Evolutionary conservation across 2,888 invertebrate genomes (phyloP).

Genomic region (Leptodirus hochenwartii): DNA sequence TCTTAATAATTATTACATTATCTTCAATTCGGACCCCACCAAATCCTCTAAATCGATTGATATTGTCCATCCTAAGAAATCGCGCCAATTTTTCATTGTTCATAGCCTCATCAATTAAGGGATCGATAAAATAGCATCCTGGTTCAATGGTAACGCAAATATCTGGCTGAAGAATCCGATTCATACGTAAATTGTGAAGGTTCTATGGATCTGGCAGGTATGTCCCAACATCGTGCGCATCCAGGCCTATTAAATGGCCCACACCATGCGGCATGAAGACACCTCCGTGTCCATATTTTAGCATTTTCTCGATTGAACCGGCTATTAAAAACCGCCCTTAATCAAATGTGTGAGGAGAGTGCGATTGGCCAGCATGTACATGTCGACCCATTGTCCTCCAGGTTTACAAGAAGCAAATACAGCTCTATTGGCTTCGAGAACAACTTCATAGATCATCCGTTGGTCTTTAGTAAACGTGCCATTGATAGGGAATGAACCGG

Average conservation of each 20-base stretch:
- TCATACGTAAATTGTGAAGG: slow-evolving; percentile 61
- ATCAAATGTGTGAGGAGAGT: slow-evolving; percentile 57
- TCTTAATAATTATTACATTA: slow-evolving; percentile 72
- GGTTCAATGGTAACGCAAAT: slow-evolving; percentile 96
- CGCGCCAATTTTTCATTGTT: slow-evolving; percentile 46
- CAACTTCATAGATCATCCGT: slow-evolving; percentile 76
- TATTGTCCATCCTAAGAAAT: slow-evolving; percentile 56
- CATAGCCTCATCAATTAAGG: slow-evolving; percentile 60
- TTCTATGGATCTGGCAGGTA: slow-evolving; percentile 61
- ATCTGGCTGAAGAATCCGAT: slow-evolving; percentile 49
- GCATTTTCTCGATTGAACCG: slow-evolving; percentile 56
- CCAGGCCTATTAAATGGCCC: slow-evolving; percentile 86
- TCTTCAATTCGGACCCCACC: slow-evolving; percentile 97
- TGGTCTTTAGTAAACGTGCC: slow-evolving; percentile 88
- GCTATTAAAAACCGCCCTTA: slow-evolving; percentile 53
- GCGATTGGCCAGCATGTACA: slow-evolving; percentile 74
- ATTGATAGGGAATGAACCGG: slow-evolving; percentile 85
- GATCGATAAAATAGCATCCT: slow-evolving; percentile 88
- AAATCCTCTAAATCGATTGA: slow-evolving; percentile 60
- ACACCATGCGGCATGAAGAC: slow-evolving; percentile 93
- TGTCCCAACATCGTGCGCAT: slow-evolving; percentile 96
- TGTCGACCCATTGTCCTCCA: slow-evolving; percentile 81
- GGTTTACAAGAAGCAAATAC: slow-evolving; percentile 69
- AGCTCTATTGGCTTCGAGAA: slow-evolving; percentile 63
- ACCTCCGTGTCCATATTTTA: slow-evolving; percentile 54